Percentiles rank a stretch among this genome's conserved stretches.
These are phyloP conservation scores for Eleutherodactylus coqui DNA, from an alignment of 2,797 vertebrate genomes.

Conservation along the genomic window DNA sequence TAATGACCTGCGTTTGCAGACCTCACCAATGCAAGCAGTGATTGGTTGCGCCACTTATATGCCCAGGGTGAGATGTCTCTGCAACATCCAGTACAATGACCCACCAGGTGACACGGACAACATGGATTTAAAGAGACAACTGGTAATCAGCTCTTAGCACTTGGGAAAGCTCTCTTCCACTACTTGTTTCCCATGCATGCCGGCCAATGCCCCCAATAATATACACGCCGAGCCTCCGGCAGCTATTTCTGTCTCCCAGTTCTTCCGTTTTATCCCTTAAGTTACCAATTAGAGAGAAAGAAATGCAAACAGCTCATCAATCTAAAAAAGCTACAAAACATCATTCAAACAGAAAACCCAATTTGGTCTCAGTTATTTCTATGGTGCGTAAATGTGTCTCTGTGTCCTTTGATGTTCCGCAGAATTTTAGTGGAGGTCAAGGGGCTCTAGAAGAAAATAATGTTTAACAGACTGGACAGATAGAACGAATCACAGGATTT, in stretches of 20 bases:
- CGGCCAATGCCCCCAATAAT: too few relatives aligned
- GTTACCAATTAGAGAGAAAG: not conserved
- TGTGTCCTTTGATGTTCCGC: slow-evolving; percentile 68
- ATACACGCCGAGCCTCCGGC: too few relatives aligned
- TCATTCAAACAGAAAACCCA: slow-evolving; percentile 10
- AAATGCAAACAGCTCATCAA: not conserved
- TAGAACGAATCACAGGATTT: slow-evolving; percentile 68
- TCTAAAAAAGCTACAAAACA: not conserved
- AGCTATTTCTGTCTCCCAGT: not conserved
- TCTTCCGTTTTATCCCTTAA: not conserved
- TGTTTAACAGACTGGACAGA: slow-evolving; percentile 67
- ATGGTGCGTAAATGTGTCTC: slow-evolving; percentile 54
- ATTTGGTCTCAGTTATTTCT: slow-evolving; percentile 6
- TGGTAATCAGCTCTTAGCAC: too few relatives aligned
- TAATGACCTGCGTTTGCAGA: too few relatives aligned
- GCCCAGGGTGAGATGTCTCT: too few relatives aligned
- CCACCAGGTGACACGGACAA: too few relatives aligned
- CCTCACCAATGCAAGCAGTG: too few relatives aligned
- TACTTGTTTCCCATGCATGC: too few relatives aligned
- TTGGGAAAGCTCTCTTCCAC: too few relatives aligned
- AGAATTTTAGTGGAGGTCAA: slow-evolving; percentile 65
- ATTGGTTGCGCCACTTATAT: too few relatives aligned
- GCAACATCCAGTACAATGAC: too few relatives aligned
- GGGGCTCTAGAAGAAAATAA: slow-evolving; percentile 62
- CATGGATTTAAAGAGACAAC: too few relatives aligned